Conservation (phyloP, 1,140 invertebrate species). For the Acromyrmex charruanus region DNA sequence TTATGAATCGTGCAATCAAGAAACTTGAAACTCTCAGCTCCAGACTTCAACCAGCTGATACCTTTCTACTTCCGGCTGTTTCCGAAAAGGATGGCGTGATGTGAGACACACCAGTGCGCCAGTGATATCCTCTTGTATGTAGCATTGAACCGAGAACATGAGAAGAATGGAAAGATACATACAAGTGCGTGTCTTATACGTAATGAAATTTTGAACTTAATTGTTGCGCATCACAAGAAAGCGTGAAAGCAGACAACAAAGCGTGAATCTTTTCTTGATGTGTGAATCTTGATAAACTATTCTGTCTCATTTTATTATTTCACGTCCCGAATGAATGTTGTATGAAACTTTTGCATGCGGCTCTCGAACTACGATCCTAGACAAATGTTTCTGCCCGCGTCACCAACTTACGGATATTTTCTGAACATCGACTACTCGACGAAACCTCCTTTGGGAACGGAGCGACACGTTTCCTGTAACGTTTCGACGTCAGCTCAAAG, state of each 20-base stretch:
- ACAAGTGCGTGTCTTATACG: background rate
- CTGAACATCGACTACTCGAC: slow-evolving; percentile 53
- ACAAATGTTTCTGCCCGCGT: slow-evolving; percentile 50
- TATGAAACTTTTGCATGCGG: background rate
- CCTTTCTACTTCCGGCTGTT: slow-evolving; percentile 68
- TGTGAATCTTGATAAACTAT: slow-evolving; percentile 5
- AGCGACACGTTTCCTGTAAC: slow-evolving; percentile 61
- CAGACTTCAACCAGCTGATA: slow-evolving; percentile 71
- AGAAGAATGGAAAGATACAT: slow-evolving; percentile 4
- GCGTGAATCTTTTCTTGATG: background rate
- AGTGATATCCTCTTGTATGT: background rate
- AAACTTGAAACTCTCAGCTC: slow-evolving; percentile 60
- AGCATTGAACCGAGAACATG: background rate
- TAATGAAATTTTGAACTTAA: background rate
- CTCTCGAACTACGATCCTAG: slow-evolving; percentile 34
- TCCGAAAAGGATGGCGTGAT: slow-evolving; percentile 43
- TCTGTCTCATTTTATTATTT: slow-evolving; percentile 39
- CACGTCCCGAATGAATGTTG: slow-evolving; percentile 11
- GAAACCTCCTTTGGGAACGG: slow-evolving; percentile 55
- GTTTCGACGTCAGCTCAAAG: slow-evolving; percentile 64
- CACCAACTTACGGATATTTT: slow-evolving; percentile 61
- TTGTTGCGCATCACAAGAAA: background rate
- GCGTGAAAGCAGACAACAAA: background rate
- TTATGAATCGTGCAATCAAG: slow-evolving; percentile 82
- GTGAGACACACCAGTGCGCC: slow-evolving; percentile 24